phyloP scores from a whole-genome alignment of 2,797 vertebrate species.

The Parambassis ranga region DNA sequence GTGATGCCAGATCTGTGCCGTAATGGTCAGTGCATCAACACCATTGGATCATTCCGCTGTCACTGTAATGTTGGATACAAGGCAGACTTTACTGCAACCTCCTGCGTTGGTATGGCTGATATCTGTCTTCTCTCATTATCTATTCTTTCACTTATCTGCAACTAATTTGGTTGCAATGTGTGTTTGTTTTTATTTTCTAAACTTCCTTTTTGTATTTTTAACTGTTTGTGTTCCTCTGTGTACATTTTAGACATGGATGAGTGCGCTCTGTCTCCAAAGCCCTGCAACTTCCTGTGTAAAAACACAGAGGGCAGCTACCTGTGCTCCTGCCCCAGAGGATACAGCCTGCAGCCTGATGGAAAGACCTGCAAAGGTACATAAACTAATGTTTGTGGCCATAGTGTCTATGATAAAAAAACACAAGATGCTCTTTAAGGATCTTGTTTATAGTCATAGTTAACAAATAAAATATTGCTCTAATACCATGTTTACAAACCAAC shows the following conservation, averaged over 20 bases:
- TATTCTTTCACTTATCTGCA: no score
- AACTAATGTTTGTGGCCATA: neutral
- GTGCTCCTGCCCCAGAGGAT: conserved; percentile 92
- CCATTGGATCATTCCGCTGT: conserved; percentile 90
- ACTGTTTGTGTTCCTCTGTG: neutral
- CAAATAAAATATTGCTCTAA: neutral
- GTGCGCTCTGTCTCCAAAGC: conserved; percentile 89
- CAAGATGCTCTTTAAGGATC: neutral
- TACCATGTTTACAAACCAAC: neutral
- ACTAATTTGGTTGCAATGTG: neutral
- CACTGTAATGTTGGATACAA: conserved; percentile 89
- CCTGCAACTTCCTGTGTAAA: conserved; percentile 95
- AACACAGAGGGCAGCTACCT: conserved; percentile 95
- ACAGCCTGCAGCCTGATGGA: conserved; percentile 89
- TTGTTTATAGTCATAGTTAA: neutral
- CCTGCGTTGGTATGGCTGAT: conserved; percentile 84
- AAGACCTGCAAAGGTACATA: conserved; percentile 92
- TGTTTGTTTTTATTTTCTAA: neutral
- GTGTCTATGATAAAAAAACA: neutral
- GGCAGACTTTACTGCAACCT: conserved; percentile 81
- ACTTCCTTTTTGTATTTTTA: neutral
- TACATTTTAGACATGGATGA: conserved; percentile 87
- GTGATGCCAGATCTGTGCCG: conserved; percentile 88
- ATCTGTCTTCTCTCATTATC: neutral
- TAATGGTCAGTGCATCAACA: conserved; percentile 92